Conservation (phyloP, 2,113 vertebrate species). For the Zapus hudsonius region DNA sequence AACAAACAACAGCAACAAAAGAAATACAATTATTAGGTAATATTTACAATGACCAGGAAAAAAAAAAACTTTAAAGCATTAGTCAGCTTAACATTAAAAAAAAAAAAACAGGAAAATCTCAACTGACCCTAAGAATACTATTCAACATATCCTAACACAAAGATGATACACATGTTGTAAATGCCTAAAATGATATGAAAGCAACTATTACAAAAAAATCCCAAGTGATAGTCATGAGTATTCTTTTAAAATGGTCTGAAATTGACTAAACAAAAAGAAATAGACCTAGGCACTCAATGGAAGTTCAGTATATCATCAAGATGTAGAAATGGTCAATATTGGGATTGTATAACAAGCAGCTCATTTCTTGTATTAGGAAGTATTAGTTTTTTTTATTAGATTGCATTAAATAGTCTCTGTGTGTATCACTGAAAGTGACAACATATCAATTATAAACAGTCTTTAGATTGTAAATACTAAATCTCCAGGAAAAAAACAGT, state of each 20-base stretch:
- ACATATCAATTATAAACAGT: too few species aligned
- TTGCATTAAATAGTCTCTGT: too few species aligned
- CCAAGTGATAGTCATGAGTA: not conserved
- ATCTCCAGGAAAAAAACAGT: not conserved
- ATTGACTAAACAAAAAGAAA: not conserved
- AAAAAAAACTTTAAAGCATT: not conserved
- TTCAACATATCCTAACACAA: not conserved
- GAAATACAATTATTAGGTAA: not conserved
- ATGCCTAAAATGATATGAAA: not conserved
- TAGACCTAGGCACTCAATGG: too few species aligned
- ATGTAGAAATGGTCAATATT: not conserved
- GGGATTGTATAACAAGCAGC: not conserved
- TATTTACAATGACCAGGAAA: not conserved
- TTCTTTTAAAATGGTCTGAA: not conserved
- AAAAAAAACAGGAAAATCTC: not conserved
- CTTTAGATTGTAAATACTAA: not conserved
- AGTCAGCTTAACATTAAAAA: not conserved
- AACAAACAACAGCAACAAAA: too few species aligned
- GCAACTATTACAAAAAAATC: not conserved
- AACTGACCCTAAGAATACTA: not conserved
- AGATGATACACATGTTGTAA: not conserved
- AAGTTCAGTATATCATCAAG: not conserved
- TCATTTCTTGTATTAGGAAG: not conserved
- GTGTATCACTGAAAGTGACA: too few species aligned
- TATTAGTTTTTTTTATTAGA: too few species aligned